Percentiles rank a stretch among this genome's conserved stretches.
Evolutionary conservation across 92 coral and sea anemone species (phyloP).

Genomic region (Phymanthus crucifer): DNA sequence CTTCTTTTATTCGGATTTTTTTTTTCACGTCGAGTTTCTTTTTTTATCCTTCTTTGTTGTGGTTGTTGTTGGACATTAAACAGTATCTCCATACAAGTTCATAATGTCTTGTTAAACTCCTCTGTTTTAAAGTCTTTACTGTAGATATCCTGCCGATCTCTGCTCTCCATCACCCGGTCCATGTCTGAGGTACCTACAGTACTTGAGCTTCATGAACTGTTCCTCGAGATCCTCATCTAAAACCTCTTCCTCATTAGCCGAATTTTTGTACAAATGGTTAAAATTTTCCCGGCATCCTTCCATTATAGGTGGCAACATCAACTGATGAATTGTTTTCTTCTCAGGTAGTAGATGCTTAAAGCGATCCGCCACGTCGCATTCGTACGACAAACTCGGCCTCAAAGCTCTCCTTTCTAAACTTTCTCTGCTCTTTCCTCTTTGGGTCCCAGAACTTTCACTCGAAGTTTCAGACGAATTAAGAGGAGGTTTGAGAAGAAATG

Average conservation of each 20-base stretch:
- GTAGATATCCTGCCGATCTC: not conserved
- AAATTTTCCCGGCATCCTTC: slow-evolving; percentile 46
- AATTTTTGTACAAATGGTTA: slow-evolving; percentile 21
- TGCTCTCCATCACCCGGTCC: not conserved
- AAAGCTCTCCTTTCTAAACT: not conserved
- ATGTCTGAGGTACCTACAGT: slow-evolving; percentile 48
- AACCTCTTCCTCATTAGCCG: not conserved
- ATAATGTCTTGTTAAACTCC: no score
- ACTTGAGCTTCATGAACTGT: slow-evolving; percentile 17
- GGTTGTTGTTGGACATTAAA: no score
- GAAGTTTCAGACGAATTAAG: slow-evolving; percentile 36
- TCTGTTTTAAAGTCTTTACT: not conserved
- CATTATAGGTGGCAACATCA: slow-evolving; percentile 45
- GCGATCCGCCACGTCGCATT: slow-evolving; percentile 28
- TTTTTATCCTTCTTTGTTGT: no score
- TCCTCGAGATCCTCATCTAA: slow-evolving; percentile 5
- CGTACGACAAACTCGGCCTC: not conserved
- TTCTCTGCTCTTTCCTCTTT: not conserved
- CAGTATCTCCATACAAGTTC: no score
- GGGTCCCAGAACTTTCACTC: slow-evolving; percentile 13
- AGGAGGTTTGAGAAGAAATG: slow-evolving; percentile 50
- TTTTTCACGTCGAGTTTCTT: no score
- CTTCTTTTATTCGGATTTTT: no score
- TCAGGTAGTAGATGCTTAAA: slow-evolving; percentile 47
- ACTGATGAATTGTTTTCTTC: slow-evolving; percentile 41